These are phyloP conservation scores for Cephonodes hylas DNA, from an alignment of 2,888 invertebrate genomes.

Conservation along the genomic window DNA sequence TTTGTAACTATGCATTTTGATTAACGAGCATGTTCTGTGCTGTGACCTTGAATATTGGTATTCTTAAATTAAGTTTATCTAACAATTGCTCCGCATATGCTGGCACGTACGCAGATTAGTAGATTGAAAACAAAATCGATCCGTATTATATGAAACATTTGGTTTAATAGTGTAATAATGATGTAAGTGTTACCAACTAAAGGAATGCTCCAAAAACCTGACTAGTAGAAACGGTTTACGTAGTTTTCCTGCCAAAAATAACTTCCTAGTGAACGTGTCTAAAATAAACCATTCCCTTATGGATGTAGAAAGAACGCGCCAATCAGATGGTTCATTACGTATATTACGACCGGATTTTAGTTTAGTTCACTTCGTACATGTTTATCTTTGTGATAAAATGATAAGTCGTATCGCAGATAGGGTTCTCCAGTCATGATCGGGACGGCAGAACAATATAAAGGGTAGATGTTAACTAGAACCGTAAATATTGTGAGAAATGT, in stretches of 20 bases:
- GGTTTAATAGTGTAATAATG: neutral
- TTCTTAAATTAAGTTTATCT: too few species aligned
- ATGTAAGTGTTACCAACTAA: neutral
- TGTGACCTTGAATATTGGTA: too few species aligned
- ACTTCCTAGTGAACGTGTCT: neutral
- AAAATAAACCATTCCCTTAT: slow-evolving; percentile 9
- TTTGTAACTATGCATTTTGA: too few species aligned
- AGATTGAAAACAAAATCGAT: too few species aligned
- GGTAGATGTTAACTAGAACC: slow-evolving; percentile 4
- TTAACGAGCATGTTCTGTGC: too few species aligned
- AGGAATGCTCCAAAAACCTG: neutral
- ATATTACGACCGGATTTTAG: slow-evolving; percentile 20
- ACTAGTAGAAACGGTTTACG: neutral
- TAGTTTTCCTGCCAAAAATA: slow-evolving; percentile 7
- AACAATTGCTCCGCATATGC: too few species aligned
- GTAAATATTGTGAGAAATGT: slow-evolving; percentile 18
- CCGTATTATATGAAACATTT: too few species aligned
- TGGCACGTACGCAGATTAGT: too few species aligned
- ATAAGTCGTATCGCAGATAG: slow-evolving; percentile 38
- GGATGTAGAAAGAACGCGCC: neutral
- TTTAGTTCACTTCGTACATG: slow-evolving; percentile 19
- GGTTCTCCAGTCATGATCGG: slow-evolving; percentile 25
- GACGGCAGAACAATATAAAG: slow-evolving; percentile 17
- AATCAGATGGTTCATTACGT: slow-evolving; percentile 3
- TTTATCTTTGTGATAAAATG: slow-evolving; percentile 41